phyloP scores from a whole-genome alignment of 2,888 invertebrate species.

The Eledona agricola region DNA sequence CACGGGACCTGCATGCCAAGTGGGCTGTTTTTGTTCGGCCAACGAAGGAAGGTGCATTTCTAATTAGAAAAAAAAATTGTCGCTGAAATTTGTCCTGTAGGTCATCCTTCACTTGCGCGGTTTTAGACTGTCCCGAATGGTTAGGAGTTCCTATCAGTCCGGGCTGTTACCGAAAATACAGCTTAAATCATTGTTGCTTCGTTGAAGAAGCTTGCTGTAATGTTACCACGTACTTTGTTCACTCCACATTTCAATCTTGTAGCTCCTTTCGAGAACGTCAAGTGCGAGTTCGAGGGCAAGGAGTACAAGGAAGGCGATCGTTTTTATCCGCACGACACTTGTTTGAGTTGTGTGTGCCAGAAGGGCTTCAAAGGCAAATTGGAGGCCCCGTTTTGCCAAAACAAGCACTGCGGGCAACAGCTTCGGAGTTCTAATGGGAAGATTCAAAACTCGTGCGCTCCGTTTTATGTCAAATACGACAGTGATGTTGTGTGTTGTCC shows the following conservation, averaged over 20 bases:
- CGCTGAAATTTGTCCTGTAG: constrained; percentile 2
- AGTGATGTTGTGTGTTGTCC: constrained; percentile 31
- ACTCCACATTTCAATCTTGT: constrained; percentile 5
- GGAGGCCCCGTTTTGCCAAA: constrained; percentile 23
- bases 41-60: background rate
- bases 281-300: constrained; percentile 34
- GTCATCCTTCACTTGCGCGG: constrained; percentile 35
- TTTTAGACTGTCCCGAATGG: constrained; percentile 38
- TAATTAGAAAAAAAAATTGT: constrained; percentile 1
- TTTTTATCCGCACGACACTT: constrained; percentile 35
- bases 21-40: constrained; percentile 11
- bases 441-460: constrained; percentile 30
- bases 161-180: constrained; percentile 19
- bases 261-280: constrained; percentile 31
- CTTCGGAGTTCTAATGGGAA: constrained; percentile 14
- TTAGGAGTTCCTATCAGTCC: constrained; percentile 3
- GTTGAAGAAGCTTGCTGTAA: constrained; percentile 26
- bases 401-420: constrained; percentile 34
- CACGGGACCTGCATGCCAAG: constrained; percentile 3
- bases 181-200: constrained; percentile 20
- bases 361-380: constrained; percentile 38
- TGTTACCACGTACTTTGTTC: background rate
- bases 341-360: constrained; percentile 37
- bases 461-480: constrained; percentile 17
- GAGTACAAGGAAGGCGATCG: constrained; percentile 34